These are phyloP conservation scores for Passer montanus DNA, from an alignment of 2,113 vertebrate genomes.

Conservation along the genomic window DNA sequence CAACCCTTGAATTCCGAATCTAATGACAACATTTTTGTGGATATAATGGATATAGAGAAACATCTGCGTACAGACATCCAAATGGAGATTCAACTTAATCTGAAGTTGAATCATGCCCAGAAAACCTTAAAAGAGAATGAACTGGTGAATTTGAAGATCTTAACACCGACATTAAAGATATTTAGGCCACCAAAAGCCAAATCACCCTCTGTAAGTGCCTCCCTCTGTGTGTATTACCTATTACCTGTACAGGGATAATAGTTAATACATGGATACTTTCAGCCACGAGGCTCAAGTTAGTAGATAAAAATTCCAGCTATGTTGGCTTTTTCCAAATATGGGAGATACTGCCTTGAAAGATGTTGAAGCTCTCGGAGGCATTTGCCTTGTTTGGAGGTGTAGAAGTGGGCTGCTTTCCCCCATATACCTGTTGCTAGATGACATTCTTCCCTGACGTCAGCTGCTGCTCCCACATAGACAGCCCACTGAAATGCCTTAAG, in stretches of 20 bases:
- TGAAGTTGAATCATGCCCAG: background rate
- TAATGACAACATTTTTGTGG: background rate
- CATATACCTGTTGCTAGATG: background rate
- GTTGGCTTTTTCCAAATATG: background rate
- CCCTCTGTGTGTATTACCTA: background rate
- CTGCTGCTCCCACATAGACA: constrained; percentile 5
- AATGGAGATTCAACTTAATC: background rate
- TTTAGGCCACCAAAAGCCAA: background rate
- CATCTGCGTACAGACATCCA: background rate
- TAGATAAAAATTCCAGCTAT: background rate
- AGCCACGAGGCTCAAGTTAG: background rate
- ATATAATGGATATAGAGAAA: background rate
- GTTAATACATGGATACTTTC: background rate
- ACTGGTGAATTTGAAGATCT: background rate
- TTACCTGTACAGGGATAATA: background rate
- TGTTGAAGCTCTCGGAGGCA: background rate
- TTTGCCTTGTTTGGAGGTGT: constrained; percentile 7
- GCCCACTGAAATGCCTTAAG: constrained; percentile 26
- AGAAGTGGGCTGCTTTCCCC: background rate
- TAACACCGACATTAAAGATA: background rate
- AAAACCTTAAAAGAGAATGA: background rate
- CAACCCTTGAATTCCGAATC: background rate
- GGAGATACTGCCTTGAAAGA: background rate
- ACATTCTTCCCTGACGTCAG: background rate
- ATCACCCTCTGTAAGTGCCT: background rate